Base-by-base conservation (phyloP, 2,797 vertebrate species). In the Gadopsis marmoratus region DNA sequence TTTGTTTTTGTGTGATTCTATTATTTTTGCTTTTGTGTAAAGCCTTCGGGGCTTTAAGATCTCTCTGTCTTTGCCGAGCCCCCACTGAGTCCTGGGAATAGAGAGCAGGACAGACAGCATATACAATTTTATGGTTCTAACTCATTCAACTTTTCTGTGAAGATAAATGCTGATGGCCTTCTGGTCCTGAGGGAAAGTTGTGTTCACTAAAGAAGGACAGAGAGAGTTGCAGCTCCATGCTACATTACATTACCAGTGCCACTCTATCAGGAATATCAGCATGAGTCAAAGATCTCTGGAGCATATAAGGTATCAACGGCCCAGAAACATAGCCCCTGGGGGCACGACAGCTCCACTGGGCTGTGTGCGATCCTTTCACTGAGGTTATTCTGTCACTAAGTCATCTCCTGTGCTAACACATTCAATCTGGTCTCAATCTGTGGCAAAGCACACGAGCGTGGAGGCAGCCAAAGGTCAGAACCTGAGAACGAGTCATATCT, bases 391-490 rank as follows among this genome's bases (percentile, higher is more conserved):
- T 68, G 88, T 90, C 92, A 85, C 84, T 91, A 78, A 74, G 63
- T 83, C 88, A 76, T 82, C 86, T 80, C 79, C 78, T 60, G 58
- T 43, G 62, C 82, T 84, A 88, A 88, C 79, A 14, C 65, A 70
- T 62, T 91, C 86, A 95, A 91, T 92, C 89, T 95, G 91, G 83
- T 91, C 87, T 81, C 84, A 93, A 93, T 94, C 88, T 90, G 65
- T 29, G 71, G 90, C 67, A 67, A 70, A 84, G 79, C 90, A 79
- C 88, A 91, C 79, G 72, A 85, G 85, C 62, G 2, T 11, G 45
- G 63, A 93, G 91, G 79, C 92, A 94, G 86, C 86, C 88, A 93
- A 72, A 86, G 95, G 94, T 95, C 94, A 93, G 72, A 89, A 79
- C 85, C 79, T 78, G 82, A 86, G 87, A 85, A 60, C 87, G 81